phyloP scores from a whole-genome alignment of 2,888 invertebrate species.

The Sphecodes monilicornis region DNA sequence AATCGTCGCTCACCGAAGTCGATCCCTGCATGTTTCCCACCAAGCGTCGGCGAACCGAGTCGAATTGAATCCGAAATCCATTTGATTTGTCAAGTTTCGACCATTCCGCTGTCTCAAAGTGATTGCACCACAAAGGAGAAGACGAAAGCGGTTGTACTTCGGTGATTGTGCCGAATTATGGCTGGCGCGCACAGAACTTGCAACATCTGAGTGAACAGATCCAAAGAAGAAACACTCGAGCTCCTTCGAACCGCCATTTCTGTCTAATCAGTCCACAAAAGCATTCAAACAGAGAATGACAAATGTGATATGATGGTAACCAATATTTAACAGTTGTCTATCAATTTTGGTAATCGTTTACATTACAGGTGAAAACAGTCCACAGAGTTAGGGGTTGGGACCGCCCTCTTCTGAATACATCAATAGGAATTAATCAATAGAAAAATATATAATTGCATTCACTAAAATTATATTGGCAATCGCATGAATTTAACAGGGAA shows the following conservation, averaged over 20 bases:
- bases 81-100: conserved; percentile 24
- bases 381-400: too few species aligned
- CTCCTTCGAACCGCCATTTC: neutral
- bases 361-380: too few species aligned
- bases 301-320: too few species aligned
- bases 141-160: neutral
- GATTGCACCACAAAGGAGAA: neutral
- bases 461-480: too few species aligned
- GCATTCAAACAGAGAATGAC: neutral
- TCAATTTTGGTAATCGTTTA: too few species aligned
- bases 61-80: conserved; percentile 8
- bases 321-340: too few species aligned
- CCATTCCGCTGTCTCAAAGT: neutral
- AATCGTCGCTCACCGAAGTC: conserved; percentile 44
- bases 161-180: neutral
- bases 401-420: too few species aligned
- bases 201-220: neutral
- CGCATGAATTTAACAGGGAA: too few species aligned
- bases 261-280: neutral
- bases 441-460: too few species aligned
- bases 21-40: neutral
- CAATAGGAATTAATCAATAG: too few species aligned
- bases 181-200: neutral
- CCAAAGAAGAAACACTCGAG: neutral
- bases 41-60: neutral